Conservation (phyloP, 2,113 vertebrate species). For the Paradoxurus hermaphroditus region DNA sequence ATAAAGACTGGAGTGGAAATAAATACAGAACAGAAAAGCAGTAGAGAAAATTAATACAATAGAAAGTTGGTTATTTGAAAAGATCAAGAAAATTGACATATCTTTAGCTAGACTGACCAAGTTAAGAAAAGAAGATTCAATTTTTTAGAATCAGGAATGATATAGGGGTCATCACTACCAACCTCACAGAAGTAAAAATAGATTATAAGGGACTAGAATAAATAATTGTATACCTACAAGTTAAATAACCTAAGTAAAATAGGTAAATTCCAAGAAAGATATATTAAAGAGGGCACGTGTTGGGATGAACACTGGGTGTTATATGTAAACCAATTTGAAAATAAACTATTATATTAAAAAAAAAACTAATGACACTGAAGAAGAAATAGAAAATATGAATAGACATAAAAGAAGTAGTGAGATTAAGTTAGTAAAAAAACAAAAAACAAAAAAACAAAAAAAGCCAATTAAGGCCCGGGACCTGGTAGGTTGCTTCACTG, state of each 20-base stretch:
- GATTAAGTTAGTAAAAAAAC: neutral
- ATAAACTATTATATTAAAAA: too few relatives aligned
- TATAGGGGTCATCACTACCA: neutral
- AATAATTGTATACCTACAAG: neutral
- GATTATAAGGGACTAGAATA: neutral
- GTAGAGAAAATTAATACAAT: neutral
- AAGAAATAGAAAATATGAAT: neutral
- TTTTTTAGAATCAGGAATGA: neutral
- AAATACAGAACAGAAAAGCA: neutral
- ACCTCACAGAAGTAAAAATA: neutral
- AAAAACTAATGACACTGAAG: neutral
- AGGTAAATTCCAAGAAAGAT: neutral
- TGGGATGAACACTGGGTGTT: too few relatives aligned
- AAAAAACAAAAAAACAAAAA: neutral
- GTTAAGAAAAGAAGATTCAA: neutral
- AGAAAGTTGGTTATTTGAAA: neutral
- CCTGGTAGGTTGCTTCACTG: neutral
- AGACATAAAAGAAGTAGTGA: neutral
- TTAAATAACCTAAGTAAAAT: neutral
- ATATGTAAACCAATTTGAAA: too few relatives aligned
- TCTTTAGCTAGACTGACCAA: neutral
- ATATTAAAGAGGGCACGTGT: too few relatives aligned
- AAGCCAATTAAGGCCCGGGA: neutral
- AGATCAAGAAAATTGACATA: neutral
- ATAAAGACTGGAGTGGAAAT: neutral